These are phyloP conservation scores for Irena cyanogastra DNA, from an alignment of 2,113 vertebrate genomes.

Conservation along the genomic window DNA sequence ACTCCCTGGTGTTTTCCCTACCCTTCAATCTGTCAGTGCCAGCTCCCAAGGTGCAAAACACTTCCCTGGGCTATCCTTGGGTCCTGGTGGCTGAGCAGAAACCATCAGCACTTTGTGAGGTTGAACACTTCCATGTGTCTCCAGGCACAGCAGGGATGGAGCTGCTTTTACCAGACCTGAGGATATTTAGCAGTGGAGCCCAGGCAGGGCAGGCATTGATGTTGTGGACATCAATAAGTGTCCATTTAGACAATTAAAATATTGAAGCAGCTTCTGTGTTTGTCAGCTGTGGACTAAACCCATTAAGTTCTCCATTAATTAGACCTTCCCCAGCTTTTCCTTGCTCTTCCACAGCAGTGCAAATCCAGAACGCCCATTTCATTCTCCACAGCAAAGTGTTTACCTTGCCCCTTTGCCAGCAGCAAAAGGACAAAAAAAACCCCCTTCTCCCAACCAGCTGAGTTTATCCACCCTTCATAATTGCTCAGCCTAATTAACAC, in stretches of 20 bases:
- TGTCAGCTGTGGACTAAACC: background rate
- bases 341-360: background rate
- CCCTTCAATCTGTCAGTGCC: background rate
- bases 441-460: background rate
- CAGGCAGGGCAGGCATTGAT: background rate
- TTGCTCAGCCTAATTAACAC: slow-evolving; percentile 14
- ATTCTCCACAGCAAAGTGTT: background rate
- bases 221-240: background rate
- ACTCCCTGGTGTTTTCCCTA: background rate
- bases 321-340: background rate
- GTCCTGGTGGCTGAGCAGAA: background rate
- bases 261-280: background rate
- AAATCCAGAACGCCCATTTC: background rate
- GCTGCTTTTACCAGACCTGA: background rate
- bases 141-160: background rate
- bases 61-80: background rate
- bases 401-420: background rate
- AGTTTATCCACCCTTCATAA: background rate
- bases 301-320: background rate
- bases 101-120: background rate
- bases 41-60: background rate
- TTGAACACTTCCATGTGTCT: background rate
- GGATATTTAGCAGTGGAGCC: background rate
- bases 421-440: background rate
- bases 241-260: background rate